These are phyloP conservation scores for Xestia xanthographa DNA, from an alignment of 2,888 invertebrate species.

Conservation along the genomic window DNA sequence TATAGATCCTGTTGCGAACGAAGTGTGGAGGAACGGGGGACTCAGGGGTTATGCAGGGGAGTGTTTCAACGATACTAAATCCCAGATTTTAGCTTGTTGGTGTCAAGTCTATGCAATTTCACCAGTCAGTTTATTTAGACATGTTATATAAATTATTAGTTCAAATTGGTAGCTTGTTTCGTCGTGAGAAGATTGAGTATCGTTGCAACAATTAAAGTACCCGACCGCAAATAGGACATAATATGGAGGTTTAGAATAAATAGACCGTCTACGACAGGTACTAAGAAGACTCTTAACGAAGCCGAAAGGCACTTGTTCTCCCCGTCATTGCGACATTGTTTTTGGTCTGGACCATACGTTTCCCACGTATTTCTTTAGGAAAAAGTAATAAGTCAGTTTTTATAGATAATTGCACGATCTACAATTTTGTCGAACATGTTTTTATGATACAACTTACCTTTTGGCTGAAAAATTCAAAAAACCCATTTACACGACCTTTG, in stretches of 20 bases:
- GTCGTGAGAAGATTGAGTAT: not conserved
- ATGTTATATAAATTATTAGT: not conserved
- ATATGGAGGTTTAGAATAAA: not conserved
- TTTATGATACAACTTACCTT: too few relatives aligned
- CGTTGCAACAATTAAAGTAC: not conserved
- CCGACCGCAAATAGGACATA: not conserved
- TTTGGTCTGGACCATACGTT: too few relatives aligned
- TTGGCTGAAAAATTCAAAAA: too few relatives aligned
- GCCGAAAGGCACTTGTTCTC: not conserved
- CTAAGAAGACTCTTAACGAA: not conserved
- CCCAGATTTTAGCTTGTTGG: not conserved
- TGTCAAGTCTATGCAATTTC: not conserved
- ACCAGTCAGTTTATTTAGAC: not conserved
- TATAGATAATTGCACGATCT: too few relatives aligned
- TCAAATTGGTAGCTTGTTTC: not conserved
- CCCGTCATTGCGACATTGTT: not conserved
- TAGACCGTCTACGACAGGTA: not conserved
- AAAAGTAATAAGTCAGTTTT: too few relatives aligned
- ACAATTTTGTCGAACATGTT: too few relatives aligned
- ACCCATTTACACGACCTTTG: too few relatives aligned
- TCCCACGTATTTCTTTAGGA: too few relatives aligned
- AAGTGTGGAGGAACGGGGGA: slow-evolving; percentile 12
- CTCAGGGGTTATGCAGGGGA: not conserved
- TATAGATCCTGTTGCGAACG: slow-evolving; percentile 48
- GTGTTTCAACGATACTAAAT: not conserved